phyloP scores from a whole-genome alignment of 2,888 invertebrate species.

The Pollenia amentaria region DNA sequence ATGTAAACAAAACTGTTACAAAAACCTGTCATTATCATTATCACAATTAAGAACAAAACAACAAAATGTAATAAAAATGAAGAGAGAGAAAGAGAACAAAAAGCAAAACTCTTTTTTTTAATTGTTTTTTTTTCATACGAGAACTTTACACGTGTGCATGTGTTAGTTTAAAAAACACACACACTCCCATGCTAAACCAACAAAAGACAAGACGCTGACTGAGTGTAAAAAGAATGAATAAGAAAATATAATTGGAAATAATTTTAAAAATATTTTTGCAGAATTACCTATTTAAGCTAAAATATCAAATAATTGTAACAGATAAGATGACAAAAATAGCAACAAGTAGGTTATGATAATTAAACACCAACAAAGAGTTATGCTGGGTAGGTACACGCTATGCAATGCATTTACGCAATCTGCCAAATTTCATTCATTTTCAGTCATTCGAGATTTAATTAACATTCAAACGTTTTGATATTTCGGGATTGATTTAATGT shows the following conservation, averaged over 20 bases:
- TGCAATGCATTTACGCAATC: too few relatives aligned
- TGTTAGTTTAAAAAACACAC: conserved; percentile 17
- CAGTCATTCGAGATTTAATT: too few relatives aligned
- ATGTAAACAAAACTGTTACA: conserved; percentile 1
- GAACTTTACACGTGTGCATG: not conserved
- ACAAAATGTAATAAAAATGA: conserved; percentile 7
- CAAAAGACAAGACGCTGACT: conserved; percentile 29
- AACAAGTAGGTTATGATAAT: conserved; percentile 57
- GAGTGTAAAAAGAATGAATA: conserved; percentile 37
- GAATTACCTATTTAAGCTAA: not conserved
- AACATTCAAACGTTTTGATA: too few relatives aligned
- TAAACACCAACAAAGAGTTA: conserved; percentile 26
- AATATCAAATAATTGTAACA: conserved; percentile 5
- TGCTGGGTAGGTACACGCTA: too few relatives aligned
- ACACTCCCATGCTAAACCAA: conserved; percentile 22
- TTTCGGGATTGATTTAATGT: too few relatives aligned
- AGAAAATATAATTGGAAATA: conserved; percentile 25
- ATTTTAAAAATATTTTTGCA: conserved; percentile 18
- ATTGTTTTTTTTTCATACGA: not conserved
- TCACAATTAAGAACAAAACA: conserved; percentile 28
- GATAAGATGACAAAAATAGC: conserved; percentile 51
- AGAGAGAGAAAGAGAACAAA: not conserved
- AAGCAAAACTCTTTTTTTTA: too few relatives aligned
- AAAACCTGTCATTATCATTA: conserved; percentile 31
- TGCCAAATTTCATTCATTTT: too few relatives aligned